Conservation (phyloP, 2,888 invertebrate genomes). For the Graphium colonna region DNA sequence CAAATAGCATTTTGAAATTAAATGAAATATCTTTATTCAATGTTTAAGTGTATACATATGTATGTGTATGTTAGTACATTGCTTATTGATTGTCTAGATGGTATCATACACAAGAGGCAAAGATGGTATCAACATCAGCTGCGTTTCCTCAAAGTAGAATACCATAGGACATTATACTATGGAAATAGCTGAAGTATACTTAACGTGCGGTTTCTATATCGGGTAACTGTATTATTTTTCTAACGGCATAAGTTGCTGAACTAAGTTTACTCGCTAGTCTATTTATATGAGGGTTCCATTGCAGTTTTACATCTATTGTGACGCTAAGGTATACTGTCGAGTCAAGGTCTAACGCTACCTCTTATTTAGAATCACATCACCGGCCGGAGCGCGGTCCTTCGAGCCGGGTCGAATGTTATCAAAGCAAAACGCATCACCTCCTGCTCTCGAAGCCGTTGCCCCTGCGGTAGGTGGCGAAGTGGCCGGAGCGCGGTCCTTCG, state of each 20-base stretch:
- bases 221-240: background rate
- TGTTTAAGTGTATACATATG: background rate
- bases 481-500: conserved; percentile 94
- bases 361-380: background rate
- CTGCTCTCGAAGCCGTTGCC: conserved; percentile 82
- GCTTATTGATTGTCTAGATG: background rate
- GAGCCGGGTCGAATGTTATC: background rate
- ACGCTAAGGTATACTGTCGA: background rate
- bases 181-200: too few species aligned
- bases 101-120: background rate
- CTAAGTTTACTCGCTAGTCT: too few species aligned
- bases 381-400: too few species aligned
- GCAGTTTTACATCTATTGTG: too few species aligned
- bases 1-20: background rate
- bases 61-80: too few species aligned
- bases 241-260: too few species aligned
- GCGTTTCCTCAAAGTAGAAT: too few species aligned
- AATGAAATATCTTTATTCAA: too few species aligned
- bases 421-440: conserved; percentile 44
- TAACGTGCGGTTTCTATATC: too few species aligned
- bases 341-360: background rate
- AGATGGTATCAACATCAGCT: too few species aligned
- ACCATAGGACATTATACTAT: too few species aligned
- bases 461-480: conserved; percentile 95
- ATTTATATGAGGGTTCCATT: too few species aligned